phyloP scores from a whole-genome alignment of 2,797 vertebrate species.

The Glyptemys insculpta region DNA sequence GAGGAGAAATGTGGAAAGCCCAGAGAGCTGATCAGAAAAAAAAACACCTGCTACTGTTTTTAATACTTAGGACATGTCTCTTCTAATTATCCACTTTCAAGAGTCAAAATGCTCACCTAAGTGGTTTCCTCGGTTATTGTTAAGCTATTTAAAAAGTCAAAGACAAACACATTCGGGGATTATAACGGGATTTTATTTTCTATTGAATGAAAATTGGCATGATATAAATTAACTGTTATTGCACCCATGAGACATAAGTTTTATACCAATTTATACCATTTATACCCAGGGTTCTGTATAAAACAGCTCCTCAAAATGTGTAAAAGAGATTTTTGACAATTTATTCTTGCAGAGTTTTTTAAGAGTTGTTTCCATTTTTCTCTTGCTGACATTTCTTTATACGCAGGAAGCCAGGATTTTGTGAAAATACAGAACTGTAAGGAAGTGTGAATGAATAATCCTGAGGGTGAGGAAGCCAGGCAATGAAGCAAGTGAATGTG shows the following conservation, averaged over 20 bases:
- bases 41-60: neutral
- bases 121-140: neutral
- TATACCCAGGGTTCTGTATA: neutral
- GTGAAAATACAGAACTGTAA: neutral
- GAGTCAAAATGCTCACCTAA: neutral
- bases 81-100: constrained; percentile 7
- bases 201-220: neutral
- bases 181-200: neutral
- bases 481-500: neutral
- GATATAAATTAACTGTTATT: constrained; percentile 16
- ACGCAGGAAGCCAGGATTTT: neutral
- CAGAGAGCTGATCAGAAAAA: neutral
- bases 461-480: neutral
- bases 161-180: neutral
- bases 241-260: constrained; percentile 32
- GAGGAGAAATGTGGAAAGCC: neutral
- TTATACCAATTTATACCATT: neutral
- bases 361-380: neutral
- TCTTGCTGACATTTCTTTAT: neutral
- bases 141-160: neutral
- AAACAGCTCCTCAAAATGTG: neutral
- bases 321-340: neutral
- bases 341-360: neutral
- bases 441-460: neutral
- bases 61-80: neutral